Evolutionary conservation across 2,888 invertebrate species (phyloP).

Genomic region (Xestia rhomboidea): DNA sequence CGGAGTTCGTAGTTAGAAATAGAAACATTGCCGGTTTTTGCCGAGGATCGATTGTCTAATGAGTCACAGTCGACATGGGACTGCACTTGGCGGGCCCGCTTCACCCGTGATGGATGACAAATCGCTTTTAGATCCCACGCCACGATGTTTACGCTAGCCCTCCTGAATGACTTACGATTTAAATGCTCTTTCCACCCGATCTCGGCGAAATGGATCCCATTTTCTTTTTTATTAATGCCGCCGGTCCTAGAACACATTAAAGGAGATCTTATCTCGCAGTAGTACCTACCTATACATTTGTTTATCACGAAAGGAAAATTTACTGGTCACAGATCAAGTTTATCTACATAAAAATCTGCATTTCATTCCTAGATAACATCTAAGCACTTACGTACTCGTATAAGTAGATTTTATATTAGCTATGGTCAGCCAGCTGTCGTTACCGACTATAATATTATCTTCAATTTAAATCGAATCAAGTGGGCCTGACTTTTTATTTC

Average conservation of each 20-base stretch:
- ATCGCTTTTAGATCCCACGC: conserved; percentile 84
- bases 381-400: conserved; percentile 48
- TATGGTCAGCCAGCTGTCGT: conserved; percentile 52
- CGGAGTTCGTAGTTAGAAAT: conserved; percentile 63
- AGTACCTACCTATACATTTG: conserved; percentile 31
- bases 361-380: conserved; percentile 61
- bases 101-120: conserved; percentile 86
- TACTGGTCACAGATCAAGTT: conserved; percentile 38
- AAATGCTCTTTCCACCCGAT: conserved; percentile 71
- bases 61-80: conserved; percentile 87
- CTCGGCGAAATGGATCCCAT: conserved; percentile 63
- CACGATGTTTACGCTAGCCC: conserved; percentile 76
- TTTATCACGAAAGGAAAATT: conserved; percentile 42
- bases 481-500: conserved; percentile 58
- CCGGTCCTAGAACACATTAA: conserved; percentile 48
- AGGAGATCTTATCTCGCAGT: conserved; percentile 43
- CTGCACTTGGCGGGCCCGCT: conserved; percentile 86
- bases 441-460: conserved; percentile 58
- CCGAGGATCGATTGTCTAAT: conserved; percentile 87
- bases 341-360: conserved; percentile 54
- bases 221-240: conserved; percentile 57
- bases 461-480: conserved; percentile 64
- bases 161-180: conserved; percentile 78
- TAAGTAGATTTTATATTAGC: conserved; percentile 54
- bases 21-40: conserved; percentile 68